Base-by-base conservation (phyloP, 2,797 vertebrate species). In the Antrozous pallidus region DNA sequence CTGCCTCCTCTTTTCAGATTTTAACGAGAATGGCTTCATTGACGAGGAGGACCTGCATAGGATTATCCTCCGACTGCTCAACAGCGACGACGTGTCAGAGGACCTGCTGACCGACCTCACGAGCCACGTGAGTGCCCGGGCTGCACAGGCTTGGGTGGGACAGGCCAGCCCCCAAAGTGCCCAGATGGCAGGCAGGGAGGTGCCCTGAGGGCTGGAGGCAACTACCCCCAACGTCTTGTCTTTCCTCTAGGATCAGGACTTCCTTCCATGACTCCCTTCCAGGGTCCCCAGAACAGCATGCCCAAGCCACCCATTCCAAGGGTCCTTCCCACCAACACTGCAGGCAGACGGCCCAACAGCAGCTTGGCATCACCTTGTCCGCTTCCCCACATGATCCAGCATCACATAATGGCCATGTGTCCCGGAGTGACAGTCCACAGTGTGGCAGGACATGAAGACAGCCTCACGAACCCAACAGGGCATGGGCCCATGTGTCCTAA, bases 1-100 rank as follows among this genome's bases (percentile, higher is more conserved):
- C 58, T 2, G 0, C 14, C 61, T 92, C 49, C 42, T 83, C 71
- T 51, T 42, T 36, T 58, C 95, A 98, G 97, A 98, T 90, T 97
- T 98, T 79, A 98, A 98, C 0, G 97, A 97, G 38, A 97, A 98
- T 0, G 96, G 97, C 79, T 98, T 97, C 93, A 97, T 98, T 1
- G 96, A 98, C 0, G 74, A 97, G 58, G 97, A 98, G 31, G 97
- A 98, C 69, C 95, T 98, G 49, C 93, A 95, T 63, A 90, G 61
- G 26, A 94, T 98, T 2, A 58, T 97, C 84, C 79, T 95, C 6
- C 91, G 96, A 4, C 73, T 97, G 93, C 87, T 97, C 24, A 73
- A 94, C 61, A 93, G 87, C 0, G 73, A 95, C 0, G 84, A 96
- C 0, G 70, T 93, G 45, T 93, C 92, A 0, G 97, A 97, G 70